phyloP scores from a whole-genome alignment of 2,888 invertebrate species.

The Nasonia oneida region DNA sequence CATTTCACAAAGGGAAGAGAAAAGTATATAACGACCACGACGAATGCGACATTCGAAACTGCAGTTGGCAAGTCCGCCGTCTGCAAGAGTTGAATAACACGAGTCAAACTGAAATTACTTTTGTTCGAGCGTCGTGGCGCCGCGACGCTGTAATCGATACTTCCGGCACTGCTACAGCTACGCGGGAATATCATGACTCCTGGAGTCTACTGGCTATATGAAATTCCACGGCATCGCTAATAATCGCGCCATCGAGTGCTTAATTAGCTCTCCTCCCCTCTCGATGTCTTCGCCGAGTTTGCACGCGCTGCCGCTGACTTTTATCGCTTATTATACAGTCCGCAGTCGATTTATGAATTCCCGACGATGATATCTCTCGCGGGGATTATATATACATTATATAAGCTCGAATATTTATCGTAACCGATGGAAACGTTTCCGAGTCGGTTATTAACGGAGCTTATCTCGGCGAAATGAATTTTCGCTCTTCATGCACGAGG shows the following conservation, averaged over 20 bases:
- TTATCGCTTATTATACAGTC: slow-evolving; percentile 37
- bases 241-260: slow-evolving; percentile 35
- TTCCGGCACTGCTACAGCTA: slow-evolving; percentile 5
- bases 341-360: background rate
- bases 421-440: background rate
- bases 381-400: too few species aligned
- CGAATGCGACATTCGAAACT: background rate
- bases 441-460: background rate
- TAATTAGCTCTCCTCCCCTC: slow-evolving; percentile 42
- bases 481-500: background rate
- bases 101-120: slow-evolving; percentile 55
- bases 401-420: background rate
- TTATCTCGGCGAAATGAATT: background rate
- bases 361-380: background rate
- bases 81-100: slow-evolving; percentile 48
- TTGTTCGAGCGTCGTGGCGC: slow-evolving; percentile 39
- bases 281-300: slow-evolving; percentile 47
- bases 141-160: slow-evolving; percentile 52
- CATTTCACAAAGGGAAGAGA: too few species aligned
- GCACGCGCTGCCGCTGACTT: slow-evolving; percentile 29
- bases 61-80: slow-evolving; percentile 25
- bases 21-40: background rate
- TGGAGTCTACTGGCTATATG: background rate
- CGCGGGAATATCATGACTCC: slow-evolving; percentile 26
- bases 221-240: slow-evolving; percentile 35